Evolutionary conservation across 92 coral and sea anemone species (phyloP).

Genomic region (Palythoa grandis): DNA sequence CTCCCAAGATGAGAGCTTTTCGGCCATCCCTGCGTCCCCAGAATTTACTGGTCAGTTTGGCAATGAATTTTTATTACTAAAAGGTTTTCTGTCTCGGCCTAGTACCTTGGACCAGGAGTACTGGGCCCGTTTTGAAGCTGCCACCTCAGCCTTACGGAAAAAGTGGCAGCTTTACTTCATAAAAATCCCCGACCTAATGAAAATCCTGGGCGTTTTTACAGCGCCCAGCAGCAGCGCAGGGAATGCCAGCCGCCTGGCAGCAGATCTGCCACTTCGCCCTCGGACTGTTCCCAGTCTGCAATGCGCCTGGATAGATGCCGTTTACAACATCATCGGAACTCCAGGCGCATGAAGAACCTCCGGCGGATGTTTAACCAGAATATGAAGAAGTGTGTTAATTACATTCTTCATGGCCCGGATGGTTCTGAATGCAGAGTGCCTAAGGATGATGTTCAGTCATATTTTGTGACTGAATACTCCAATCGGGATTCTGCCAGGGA

Average conservation of each 20-base stretch:
- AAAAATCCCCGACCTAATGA: background rate
- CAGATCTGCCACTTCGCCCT: too few relatives aligned
- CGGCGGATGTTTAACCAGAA: too few relatives aligned
- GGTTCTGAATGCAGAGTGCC: slow-evolving; percentile 1
- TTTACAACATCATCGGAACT: background rate
- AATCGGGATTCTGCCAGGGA: slow-evolving; percentile 2
- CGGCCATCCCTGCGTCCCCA: too few relatives aligned
- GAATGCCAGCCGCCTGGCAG: background rate
- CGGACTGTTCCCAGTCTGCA: too few relatives aligned
- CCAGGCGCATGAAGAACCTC: background rate
- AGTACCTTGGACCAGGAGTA: too few relatives aligned
- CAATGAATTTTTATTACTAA: too few relatives aligned
- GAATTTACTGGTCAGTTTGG: too few relatives aligned
- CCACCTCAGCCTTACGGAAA: background rate
- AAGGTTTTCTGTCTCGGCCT: too few relatives aligned
- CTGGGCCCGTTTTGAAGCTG: too few relatives aligned
- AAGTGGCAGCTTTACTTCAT: background rate
- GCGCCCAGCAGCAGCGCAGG: background rate
- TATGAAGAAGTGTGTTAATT: too few relatives aligned
- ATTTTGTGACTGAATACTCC: background rate
- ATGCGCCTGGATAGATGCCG: background rate
- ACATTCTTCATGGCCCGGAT: background rate
- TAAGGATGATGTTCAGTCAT: background rate
- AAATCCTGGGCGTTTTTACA: background rate
- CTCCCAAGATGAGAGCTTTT: too few relatives aligned